Percentiles rank a stretch among this genome's conserved stretches.
Evolutionary conservation across 2,888 invertebrate genomes (phyloP).

Genomic region (Diarsia mendica): DNA sequence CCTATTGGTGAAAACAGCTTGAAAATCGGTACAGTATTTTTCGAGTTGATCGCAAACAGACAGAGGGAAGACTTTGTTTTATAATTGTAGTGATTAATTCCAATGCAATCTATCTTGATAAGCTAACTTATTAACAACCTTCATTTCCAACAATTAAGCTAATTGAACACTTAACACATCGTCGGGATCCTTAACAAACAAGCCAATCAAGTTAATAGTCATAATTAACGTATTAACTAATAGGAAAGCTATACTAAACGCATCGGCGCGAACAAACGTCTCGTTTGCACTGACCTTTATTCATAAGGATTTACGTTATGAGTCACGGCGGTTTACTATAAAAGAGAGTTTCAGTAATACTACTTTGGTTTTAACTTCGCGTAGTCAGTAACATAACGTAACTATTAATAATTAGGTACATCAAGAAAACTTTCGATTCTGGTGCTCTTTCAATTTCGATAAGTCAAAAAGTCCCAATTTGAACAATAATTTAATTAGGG

Average conservation of each 20-base stretch:
- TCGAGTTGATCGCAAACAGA: no score
- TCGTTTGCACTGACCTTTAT: slow-evolving; percentile 16
- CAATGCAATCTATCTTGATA: background rate
- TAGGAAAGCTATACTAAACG: slow-evolving; percentile 1
- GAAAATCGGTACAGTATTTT: no score
- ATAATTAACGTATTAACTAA: slow-evolving; percentile 18
- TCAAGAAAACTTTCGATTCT: no score
- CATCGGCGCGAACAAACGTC: slow-evolving; percentile 8
- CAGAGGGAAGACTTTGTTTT: no score
- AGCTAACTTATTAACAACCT: background rate
- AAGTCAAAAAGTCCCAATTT: no score
- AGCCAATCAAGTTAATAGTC: slow-evolving; percentile 9
- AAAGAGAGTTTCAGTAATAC: background rate
- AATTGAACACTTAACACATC: slow-evolving; percentile 5
- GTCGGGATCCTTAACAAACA: background rate
- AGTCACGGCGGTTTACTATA: background rate
- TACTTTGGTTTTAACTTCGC: background rate
- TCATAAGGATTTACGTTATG: slow-evolving; percentile 14
- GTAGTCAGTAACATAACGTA: background rate
- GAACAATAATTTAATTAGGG: no score
- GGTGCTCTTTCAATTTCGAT: no score
- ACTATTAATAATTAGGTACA: no score
- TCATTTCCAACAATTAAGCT: slow-evolving; percentile 9
- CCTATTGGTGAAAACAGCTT: no score
- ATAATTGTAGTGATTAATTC: no score